Base-by-base conservation (phyloP, 2,888 invertebrate genomes). In the Flexamia atlantica region DNA sequence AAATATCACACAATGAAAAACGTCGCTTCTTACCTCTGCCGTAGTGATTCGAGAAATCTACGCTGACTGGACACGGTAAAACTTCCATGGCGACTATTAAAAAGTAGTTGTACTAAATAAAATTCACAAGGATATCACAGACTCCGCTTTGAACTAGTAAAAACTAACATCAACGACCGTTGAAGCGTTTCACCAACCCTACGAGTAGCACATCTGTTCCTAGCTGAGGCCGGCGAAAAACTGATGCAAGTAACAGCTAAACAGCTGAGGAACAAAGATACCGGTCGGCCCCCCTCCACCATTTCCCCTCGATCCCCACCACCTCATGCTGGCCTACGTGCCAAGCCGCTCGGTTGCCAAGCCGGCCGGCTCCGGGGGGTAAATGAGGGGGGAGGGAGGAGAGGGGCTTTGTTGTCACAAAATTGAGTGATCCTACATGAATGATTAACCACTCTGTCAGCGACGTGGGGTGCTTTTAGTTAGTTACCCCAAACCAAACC, bases 21-120 rank as follows among this genome's bases (percentile, higher is more conserved):
- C 30, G 30, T 5, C 14, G 42, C 30, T 25, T 32, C 93, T 92
- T 91, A 95, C 95, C 94, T 94, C 94, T 94, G 90, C 93, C 93
- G 72, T 79, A 82, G 60, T 83, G 64, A 91, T 93, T 94, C 91
- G 93, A 94, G 92, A 95, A 95, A 92, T 94, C 94, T 90, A 95
- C 94, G 91, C 93, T 93, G 91, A 94, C 95, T 90, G 94, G 94
- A 90, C 95, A 94, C 90, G 95, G 94, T 90, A 95, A 93, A 91
- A 95, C 94, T 93, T 95, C 95, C 95, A 95, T 95, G 90, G 32
- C 74, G 36, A 83, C 57, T 40, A 83, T 80, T 70, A 81, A 79
- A 84, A 82, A 36, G 42, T 72, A 74, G 30, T 72, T 46, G 82
- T 80, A 84, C 80, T 81, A 40, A 32, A 72, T 32, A 28, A 76